These are phyloP conservation scores for Amblyjoppa fuscipennis DNA, from an alignment of 2,888 invertebrate species.

Conservation along the genomic window DNA sequence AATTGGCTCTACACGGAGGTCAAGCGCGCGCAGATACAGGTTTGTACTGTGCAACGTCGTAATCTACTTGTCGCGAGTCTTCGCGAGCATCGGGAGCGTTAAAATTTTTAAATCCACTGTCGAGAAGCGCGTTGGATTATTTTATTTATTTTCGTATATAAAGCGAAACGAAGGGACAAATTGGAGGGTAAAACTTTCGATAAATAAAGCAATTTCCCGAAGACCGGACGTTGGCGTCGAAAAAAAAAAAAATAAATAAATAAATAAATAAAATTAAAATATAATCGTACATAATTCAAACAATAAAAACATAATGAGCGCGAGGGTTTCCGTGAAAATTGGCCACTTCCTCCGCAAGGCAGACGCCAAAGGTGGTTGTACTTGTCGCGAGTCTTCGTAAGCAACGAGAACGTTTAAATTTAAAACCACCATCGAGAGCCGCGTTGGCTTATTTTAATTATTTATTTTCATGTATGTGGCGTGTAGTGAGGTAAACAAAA, in stretches of 20 bases:
- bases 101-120: not conserved
- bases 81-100: not conserved
- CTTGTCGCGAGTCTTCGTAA: not conserved
- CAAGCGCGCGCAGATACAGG: constrained; percentile 94
- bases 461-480: not conserved
- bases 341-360: constrained; percentile 40
- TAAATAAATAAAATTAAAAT: constrained; percentile 22
- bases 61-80: constrained; percentile 13
- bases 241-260: constrained; percentile 24
- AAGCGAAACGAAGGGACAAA: not conserved
- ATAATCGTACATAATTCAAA: constrained; percentile 11
- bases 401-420: not conserved
- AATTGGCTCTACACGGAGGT: constrained; percentile 99
- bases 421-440: not conserved
- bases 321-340: constrained; percentile 47
- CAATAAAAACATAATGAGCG: not conserved
- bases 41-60: constrained; percentile 83
- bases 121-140: not conserved
- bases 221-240: not conserved
- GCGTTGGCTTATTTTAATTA: not conserved
- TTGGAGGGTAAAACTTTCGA: not conserved
- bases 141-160: not conserved
- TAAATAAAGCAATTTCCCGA: constrained; percentile 18
- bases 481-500: not conserved
- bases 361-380: constrained; percentile 77